Evolutionary conservation across 2,888 invertebrate species (phyloP), one percentile per base, ranked within the genome.

Genomic region (Julus scanicus): DNA sequence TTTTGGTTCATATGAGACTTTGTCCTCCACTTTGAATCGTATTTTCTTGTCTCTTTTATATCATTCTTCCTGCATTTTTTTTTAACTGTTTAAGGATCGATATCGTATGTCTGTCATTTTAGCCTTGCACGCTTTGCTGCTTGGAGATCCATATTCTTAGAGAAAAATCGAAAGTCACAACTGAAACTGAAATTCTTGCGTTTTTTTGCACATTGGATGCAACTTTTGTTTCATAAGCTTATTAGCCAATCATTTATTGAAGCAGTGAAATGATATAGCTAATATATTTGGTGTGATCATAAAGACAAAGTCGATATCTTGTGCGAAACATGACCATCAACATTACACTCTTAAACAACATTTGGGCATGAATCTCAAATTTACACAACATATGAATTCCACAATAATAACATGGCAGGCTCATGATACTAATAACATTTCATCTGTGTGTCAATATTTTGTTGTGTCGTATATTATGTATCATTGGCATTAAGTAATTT

Each of bases 51-150:
- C 40, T 44, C 84, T 84, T 39, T 39, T 84, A 84, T 84, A 39
- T 84, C 44, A 44, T 44, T 84, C 39, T 84, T 84, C 39, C 84
- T 84, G 44, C 39, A 39, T 39, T 84, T 63, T 63, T 29, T 84
- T 84, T 84, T 84, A 37, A 84, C 39, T 84, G 40, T 84, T 84
- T 84, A 44, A 84, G 84, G 44, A 84, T 84, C 84, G 84, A 84
- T 84, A 84, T 84, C 44, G 39, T 39, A 84, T 84, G 84, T 84
- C 39, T 84, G 84, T 84, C 84, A 84, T 84, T 44, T 84, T 84
- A 84, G 39, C 84, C 84, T 15, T 84, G 44, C 84, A 44, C 40
- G 84, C 39, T 84, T 44, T 44, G 44, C 84, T 84, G 84, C 84
- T 84, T 39, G 15, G 17, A 44, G 17, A 44, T 84, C 84, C 84